Conservation (phyloP, 2,888 invertebrate genomes). For the Ennomos quercinarius region DNA sequence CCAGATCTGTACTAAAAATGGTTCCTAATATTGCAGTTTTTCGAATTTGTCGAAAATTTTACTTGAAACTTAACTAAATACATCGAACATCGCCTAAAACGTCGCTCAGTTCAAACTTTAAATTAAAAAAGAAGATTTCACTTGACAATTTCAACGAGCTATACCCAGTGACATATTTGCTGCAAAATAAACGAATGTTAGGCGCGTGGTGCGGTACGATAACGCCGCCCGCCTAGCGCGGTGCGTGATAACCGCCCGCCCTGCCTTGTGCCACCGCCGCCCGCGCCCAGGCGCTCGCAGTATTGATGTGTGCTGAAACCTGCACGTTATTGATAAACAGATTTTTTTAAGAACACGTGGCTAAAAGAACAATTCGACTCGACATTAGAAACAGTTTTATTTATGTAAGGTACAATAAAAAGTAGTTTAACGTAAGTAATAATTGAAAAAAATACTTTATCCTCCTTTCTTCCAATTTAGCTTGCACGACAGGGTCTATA, state of each 20-base stretch:
- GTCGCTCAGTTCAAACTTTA: neutral
- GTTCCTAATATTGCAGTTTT: no score
- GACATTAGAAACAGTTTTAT: neutral
- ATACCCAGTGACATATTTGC: slow-evolving; percentile 44
- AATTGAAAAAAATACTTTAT: no score
- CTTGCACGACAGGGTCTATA: no score
- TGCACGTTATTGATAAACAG: slow-evolving; percentile 18
- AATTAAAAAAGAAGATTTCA: slow-evolving; percentile 22
- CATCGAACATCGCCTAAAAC: no score
- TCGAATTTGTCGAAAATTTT: no score
- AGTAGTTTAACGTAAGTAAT: no score
- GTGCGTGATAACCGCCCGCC: slow-evolving; percentile 57
- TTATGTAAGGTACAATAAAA: no score
- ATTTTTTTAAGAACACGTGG: neutral
- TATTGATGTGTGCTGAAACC: slow-evolving; percentile 23
- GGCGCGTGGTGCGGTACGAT: slow-evolving; percentile 50
- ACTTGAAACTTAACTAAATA: no score
- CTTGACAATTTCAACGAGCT: slow-evolving; percentile 45
- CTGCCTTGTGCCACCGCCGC: slow-evolving; percentile 35
- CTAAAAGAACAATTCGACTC: no score
- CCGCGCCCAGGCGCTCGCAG: slow-evolving; percentile 7
- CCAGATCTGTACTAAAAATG: no score
- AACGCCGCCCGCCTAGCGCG: slow-evolving; percentile 53
- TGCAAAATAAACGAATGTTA: slow-evolving; percentile 50
- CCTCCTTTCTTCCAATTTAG: no score